Evolutionary conservation across 2,113 vertebrate genomes (phyloP), one percentile per base, ranked within the genome.

Genomic region (Orthonyx spaldingii): DNA sequence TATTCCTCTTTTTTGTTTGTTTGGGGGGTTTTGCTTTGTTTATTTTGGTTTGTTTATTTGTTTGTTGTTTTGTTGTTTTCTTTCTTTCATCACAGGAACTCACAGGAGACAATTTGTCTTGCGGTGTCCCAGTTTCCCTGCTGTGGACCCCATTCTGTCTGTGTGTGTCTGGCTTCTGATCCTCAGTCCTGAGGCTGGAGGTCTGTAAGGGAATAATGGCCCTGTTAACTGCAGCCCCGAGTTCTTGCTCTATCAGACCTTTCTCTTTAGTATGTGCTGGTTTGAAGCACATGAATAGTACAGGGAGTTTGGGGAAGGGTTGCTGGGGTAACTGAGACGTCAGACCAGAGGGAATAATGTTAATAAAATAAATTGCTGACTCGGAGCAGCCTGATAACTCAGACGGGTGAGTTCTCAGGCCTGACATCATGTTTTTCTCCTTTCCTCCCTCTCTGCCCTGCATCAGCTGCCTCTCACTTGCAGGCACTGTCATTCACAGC

Each of bases 291-390:
- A 4, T 57, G 41, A 41, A 18, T 33, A 86, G 79, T 35, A 28
- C 17, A 37, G 66, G 75, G 61, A 93, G n/a, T 94, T 95, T 96
- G 84, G 80, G 72, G 91, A 84, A 70, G 42, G 59, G 89, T 97
- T 97, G 94, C 92, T 90, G 47, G 49, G 61, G 89, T 89, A 94
- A 97, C 94, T 2, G 3, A 75, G 68, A 94, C 0, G 3, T 82
- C 74, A 87, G 55, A 71, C 82, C 46, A 71, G 65, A 70, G 95
- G 92, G 92, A 97, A 96, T 94, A 90, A 84, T 55, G 61, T 89
- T 97, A 94, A 96, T 97, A 95, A 96, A 97, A 95, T 64, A 92
- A 96, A 81, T 91, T 93, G 94, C 92, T 97, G 96, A 96, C 92
- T 97, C 0, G 6, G 42, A 94, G 84, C 44, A 91, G 93, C 49